Base-by-base conservation (phyloP, 2,888 invertebrate genomes). In the Eutolmus rufibarbis region DNA sequence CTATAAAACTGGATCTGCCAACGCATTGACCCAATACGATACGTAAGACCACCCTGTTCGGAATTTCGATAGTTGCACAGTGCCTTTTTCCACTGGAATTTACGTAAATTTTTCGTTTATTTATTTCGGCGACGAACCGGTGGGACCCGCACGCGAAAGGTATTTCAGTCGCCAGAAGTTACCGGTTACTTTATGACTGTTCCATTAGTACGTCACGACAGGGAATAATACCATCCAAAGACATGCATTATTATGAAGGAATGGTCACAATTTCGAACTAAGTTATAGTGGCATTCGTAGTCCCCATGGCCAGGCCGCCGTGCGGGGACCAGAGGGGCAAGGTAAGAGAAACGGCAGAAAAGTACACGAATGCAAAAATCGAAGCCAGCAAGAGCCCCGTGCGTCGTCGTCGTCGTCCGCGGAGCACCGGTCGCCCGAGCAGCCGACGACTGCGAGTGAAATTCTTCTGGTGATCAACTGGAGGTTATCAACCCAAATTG, bases 141-240 rank as follows among this genome's bases (percentile, higher is more conserved):
- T n/a, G 57, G 23, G 51, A 51, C 16, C n/a, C n/a, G 5, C 51
- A 16, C 9, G 5, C 34, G 66, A 66, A 28, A 66, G 66, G 2
- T 23, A 23, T 66, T 19, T 66, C 28, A 19, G 28, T 23, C 12
- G 23, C 66, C 28, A 28, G 66, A 14, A 66, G 23, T 66, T 46
- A 46, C 66, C 66, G 66, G 66, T 66, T 66, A 66, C 23, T 66
- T 66, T 66, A 66, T 23, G 66, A 28, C 66, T 66, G 66, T 28
- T 12, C 66, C 66, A 66, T 66, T 66, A 66, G 23, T 66, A 66
- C 66, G 23, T 66, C 66, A 66, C 66, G 66, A 23, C 66, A 23
- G 19, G 23, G 19, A 66, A 66, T 66, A 90, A 89, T 89, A 89
- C 87, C 86, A 89, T 90, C 89, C 14, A 46, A 14, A 14, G n/a